Evolutionary conservation across 2,888 invertebrate genomes (phyloP).

Genomic region (Phymatocera aterrima): DNA sequence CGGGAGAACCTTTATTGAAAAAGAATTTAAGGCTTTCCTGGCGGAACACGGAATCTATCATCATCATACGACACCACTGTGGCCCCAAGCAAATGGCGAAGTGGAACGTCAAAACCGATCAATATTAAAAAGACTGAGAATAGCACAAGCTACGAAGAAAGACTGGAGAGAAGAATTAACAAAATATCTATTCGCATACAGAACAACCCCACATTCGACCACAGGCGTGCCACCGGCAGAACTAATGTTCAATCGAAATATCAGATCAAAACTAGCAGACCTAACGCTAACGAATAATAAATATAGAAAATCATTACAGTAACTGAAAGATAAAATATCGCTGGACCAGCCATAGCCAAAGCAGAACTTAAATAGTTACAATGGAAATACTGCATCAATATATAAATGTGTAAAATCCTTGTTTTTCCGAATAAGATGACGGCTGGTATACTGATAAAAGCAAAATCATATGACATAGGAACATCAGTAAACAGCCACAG

Average conservation of each 20-base stretch:
- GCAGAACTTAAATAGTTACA: too few species aligned
- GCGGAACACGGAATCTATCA: slow-evolving; percentile 46
- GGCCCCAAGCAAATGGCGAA: slow-evolving; percentile 58
- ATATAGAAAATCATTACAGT: too few species aligned
- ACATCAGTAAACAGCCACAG: too few species aligned
- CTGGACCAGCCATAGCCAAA: too few species aligned
- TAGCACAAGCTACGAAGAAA: slow-evolving; percentile 43
- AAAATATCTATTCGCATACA: slow-evolving; percentile 47
- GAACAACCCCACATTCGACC: slow-evolving; percentile 47
- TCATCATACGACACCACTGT: slow-evolving; percentile 53
- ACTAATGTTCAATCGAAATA: slow-evolving; percentile 24
- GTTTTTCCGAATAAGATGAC: too few species aligned
- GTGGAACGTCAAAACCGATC: slow-evolving; percentile 54
- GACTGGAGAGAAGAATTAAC: slow-evolving; percentile 48
- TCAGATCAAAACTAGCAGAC: slow-evolving; percentile 46
- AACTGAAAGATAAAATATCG: too few species aligned
- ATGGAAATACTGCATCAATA: too few species aligned
- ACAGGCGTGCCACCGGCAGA: slow-evolving; percentile 47
- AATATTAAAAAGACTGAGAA: too few species aligned
- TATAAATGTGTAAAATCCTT: too few species aligned
- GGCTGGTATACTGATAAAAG: too few species aligned
- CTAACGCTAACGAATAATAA: background rate
- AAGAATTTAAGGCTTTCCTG: too few species aligned
- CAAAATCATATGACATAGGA: too few species aligned
- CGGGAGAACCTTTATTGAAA: slow-evolving; percentile 48